Evolutionary conservation across 2,888 invertebrate genomes (phyloP), one percentile per base, ranked within the genome.

Genomic region (Drosophila percnosoma): DNA sequence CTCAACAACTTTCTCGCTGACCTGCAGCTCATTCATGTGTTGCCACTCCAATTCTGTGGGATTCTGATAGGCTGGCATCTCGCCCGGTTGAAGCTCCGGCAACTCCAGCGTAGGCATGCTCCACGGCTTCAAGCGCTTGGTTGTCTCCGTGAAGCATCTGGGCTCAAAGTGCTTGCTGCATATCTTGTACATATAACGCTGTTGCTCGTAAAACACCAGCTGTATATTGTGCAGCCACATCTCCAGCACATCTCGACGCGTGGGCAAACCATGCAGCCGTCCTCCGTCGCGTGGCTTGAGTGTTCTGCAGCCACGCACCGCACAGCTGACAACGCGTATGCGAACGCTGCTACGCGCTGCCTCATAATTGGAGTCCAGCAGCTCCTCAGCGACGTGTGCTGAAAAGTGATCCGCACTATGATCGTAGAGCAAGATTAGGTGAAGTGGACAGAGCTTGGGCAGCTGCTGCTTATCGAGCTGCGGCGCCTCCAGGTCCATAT

Each of bases 131-230:
- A 92, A 48, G 8, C 90, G 73, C 0, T 72, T 83, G 27, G 82
- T 78, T 18, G 71, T 80, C 27, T 73, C 78, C 24, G 66, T 58
- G 10, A 83, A 58, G 21, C 92, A 92, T 11, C 48, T 64, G 0
- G 80, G 10, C 45, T 92, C 92, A 42, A 91, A 91, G 61, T 91
- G 91, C 10, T 71, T 73, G 38, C 82, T 76, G n/a, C 91, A 91
- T n/a, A 92, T 83, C 40, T 83, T 91, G n/a, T 82, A 77, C 73
- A 83, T 73, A 58, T 90, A 86, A 1, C 85, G 82, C 31, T 85
- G 85, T 34, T 80, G 64, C 40, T 90, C 89, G 33, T 78, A 66
- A 21, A 77, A 69, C n/a, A 75, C 73, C 15, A 92, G 45, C 45
- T 85, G 80, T 1, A 89, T 83, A 49, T 91, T 91, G 27, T 89